Conservation (phyloP, 2,113 vertebrate species). For the Esox niger region DNA sequence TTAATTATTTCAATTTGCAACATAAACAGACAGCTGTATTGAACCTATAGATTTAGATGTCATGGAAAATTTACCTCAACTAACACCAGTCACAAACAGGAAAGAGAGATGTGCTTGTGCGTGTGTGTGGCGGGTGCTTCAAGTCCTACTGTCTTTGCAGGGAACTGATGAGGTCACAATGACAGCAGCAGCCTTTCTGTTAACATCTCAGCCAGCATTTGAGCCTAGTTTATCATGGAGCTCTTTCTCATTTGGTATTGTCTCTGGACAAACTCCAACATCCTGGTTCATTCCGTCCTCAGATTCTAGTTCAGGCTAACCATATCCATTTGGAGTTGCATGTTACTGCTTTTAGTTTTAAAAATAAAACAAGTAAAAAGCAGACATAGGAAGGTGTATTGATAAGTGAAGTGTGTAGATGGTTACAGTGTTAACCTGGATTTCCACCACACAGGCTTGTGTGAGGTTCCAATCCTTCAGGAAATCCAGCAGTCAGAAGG, state of each 20-base stretch:
- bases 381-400: too few relatives aligned
- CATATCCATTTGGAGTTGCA: too few relatives aligned
- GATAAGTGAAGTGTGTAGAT: background rate
- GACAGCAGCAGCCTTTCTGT: constrained; percentile 46
- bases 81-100: constrained; percentile 81
- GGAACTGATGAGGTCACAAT: constrained; percentile 56
- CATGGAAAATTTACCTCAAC: constrained; percentile 84
- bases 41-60: constrained; percentile 64
- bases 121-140: constrained; percentile 34
- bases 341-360: too few relatives aligned
- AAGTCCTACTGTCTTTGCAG: constrained; percentile 49
- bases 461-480: too few relatives aligned
- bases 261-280: too few relatives aligned
- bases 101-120: constrained; percentile 68
- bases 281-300: too few relatives aligned
- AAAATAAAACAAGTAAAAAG: too few relatives aligned
- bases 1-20: constrained; percentile 1
- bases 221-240: constrained; percentile 30
- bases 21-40: constrained; percentile 46
- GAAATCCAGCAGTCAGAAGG: constrained; percentile 36
- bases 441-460: too few relatives aligned
- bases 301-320: background rate
- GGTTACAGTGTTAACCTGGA: too few relatives aligned
- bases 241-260: constrained; percentile 3
- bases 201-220: constrained; percentile 15